Base-by-base conservation (phyloP, 2,797 vertebrate species). In the Helarctos malayanus region DNA sequence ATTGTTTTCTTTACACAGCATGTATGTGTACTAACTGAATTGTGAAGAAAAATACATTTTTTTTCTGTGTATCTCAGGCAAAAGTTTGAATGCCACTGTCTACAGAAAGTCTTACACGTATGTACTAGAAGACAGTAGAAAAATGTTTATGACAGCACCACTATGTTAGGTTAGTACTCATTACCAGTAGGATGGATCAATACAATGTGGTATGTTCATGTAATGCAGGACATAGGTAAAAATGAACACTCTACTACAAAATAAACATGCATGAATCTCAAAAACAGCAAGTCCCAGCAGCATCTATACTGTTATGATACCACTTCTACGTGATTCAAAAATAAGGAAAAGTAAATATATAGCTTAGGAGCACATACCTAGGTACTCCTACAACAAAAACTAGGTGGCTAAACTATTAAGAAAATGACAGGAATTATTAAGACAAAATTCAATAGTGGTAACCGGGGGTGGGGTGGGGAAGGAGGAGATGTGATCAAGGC, bases 41-140 rank as follows among this genome's bases (percentile, higher is more conserved):
- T 75, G 2, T 54, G 25, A 68, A 83, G 45, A 83, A 69, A 73
- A 82, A 65, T 4, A 21, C 35, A 12, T 69, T 23, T 93, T 93
- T 91, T 97, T 94, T n/a, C 38, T 89, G 9, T 18, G 23, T 13
- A 65, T 61, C 59, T 91, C 61, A 47, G 54, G 76, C 47, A 86
- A 84, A 57, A 23, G 10, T 68, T 59, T 73, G 13, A 92, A 65
- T 49, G 12, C 18, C 19, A 83, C 6, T 79, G 16, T 76, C 71
- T 93, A 54, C 47, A 85, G 12, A 52, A 96, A 61, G 7, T 29
- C 54, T 84, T 52, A 47, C 2, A 18, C 63, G 45, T 27, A 4
- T 94, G 38, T 5, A 61, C 7, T 52, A 59, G 78, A 32, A 85
- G 16, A 80, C 14, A 38, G 41, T 23, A 94, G 32, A 68, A 79